Percentiles rank a stretch among this genome's conserved stretches.
Evolutionary conservation across 2,113 vertebrate species (phyloP).

Genomic region (Hymenochirus boettgeri): DNA sequence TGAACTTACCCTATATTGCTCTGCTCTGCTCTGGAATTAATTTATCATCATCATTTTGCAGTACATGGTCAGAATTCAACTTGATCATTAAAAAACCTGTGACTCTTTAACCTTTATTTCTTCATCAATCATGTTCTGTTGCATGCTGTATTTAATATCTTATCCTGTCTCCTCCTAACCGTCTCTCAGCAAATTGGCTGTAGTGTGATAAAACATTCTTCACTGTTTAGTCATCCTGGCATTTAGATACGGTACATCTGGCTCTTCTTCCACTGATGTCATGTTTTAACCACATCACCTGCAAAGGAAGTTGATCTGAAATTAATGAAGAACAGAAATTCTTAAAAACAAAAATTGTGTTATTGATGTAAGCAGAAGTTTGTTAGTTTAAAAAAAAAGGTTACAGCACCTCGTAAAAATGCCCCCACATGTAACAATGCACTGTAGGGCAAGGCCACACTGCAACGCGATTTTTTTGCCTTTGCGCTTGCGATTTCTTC

Average conservation of each 20-base stretch:
- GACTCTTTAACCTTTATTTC: constrained; percentile 49
- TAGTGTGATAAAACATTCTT: constrained; percentile 70
- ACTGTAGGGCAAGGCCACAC: too few species aligned
- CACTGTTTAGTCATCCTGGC: constrained; percentile 67
- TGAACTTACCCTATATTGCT: too few species aligned
- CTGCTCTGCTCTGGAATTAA: too few species aligned
- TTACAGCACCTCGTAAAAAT: too few species aligned
- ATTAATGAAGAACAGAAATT: constrained; percentile 44
- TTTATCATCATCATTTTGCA: too few species aligned
- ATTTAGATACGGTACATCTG: constrained; percentile 57
- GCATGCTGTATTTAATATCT: constrained; percentile 37
- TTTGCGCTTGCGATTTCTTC: too few species aligned
- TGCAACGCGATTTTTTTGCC: too few species aligned
- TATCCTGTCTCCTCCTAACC: constrained; percentile 45
- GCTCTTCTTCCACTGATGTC: constrained; percentile 69
- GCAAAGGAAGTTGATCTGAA: constrained; percentile 52
- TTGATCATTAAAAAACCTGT: constrained; percentile 51
- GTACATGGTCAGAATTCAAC: constrained; percentile 54
- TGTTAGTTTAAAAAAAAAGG: too few species aligned
- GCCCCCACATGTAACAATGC: too few species aligned
- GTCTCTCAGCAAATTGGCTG: constrained; percentile 55
- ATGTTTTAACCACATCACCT: constrained; percentile 63
- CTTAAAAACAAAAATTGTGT: constrained; percentile 43
- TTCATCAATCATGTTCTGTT: constrained; percentile 52
- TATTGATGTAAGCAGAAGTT: constrained; percentile 36